phyloP scores from a whole-genome alignment of 2,888 invertebrate species.

The Standfussiana lucernea region DNA sequence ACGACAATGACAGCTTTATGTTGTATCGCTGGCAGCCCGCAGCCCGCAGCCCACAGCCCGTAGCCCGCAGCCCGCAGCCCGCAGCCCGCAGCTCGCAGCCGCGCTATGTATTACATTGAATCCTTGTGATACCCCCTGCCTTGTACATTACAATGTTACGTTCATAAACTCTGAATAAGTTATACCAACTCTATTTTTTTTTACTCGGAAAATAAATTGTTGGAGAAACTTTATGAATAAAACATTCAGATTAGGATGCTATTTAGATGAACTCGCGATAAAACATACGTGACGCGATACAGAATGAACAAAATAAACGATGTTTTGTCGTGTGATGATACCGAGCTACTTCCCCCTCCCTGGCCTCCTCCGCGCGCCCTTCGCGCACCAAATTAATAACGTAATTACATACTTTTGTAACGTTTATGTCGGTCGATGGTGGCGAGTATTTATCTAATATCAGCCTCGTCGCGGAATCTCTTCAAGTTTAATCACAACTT shows the following conservation, averaged over 20 bases:
- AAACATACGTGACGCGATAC: constrained; percentile 44
- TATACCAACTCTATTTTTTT: background rate
- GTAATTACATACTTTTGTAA: constrained; percentile 63
- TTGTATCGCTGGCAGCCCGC: background rate
- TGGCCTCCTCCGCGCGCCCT: background rate
- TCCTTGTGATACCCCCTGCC: background rate
- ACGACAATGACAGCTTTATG: background rate
- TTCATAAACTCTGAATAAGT: background rate
- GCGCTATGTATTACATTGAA: background rate
- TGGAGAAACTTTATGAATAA: constrained; percentile 46
- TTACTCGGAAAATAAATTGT: constrained; percentile 19
- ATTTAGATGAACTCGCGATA: constrained; percentile 39
- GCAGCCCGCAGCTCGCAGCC: background rate
- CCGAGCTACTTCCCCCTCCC: background rate
- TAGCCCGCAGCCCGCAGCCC: background rate
- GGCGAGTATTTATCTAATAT: constrained; percentile 65
- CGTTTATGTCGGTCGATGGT: constrained; percentile 59
- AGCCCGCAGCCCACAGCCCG: background rate
- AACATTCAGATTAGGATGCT: constrained; percentile 45
- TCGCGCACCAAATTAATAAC: constrained; percentile 43
- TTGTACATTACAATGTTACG: background rate
- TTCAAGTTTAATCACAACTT: constrained; percentile 72
- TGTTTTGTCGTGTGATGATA: constrained; percentile 25
- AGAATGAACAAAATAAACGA: constrained; percentile 32
- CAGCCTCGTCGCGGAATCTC: constrained; percentile 60